phyloP scores from a whole-genome alignment of 2,888 invertebrate species.

The Ypsolopha sequella region DNA sequence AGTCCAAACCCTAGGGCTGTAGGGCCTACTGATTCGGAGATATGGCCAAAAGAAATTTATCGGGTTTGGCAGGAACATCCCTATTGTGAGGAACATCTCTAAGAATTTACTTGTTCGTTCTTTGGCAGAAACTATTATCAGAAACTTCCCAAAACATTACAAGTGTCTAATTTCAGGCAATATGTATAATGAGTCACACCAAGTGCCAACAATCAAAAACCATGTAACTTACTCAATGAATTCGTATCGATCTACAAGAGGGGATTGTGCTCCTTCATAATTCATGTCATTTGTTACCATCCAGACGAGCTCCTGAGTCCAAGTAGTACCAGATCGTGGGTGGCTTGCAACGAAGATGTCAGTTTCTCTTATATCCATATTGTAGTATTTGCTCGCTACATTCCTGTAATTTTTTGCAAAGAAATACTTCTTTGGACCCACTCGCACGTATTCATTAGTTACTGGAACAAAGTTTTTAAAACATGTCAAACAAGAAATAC shows the following conservation, averaged over 20 bases:
- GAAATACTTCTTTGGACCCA: neutral
- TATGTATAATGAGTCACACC: too few relatives aligned
- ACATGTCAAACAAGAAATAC: too few relatives aligned
- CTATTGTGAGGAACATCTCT: too few relatives aligned
- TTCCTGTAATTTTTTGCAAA: neutral
- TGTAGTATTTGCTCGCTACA: neutral
- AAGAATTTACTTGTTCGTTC: too few relatives aligned
- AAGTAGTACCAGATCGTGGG: conserved; percentile 74
- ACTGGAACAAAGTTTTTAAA: neutral
- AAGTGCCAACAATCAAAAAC: too few relatives aligned
- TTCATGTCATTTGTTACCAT: conserved; percentile 74
- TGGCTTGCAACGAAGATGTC: neutral
- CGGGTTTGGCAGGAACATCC: too few relatives aligned
- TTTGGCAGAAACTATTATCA: too few relatives aligned
- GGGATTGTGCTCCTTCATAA: conserved; percentile 64
- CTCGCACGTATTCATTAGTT: neutral
- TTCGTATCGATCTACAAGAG: conserved; percentile 72
- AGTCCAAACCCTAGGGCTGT: too few relatives aligned
- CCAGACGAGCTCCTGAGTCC: conserved; percentile 84
- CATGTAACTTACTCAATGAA: conserved; percentile 80
- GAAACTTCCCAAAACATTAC: too few relatives aligned
- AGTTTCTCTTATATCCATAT: neutral
- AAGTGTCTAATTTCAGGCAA: too few relatives aligned
- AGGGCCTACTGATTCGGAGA: too few relatives aligned
- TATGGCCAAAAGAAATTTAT: too few relatives aligned